Percentiles rank a stretch among this genome's conserved stretches.
Conservation (phyloP, 2,888 invertebrate genomes). For the Blera fallax region DNA sequence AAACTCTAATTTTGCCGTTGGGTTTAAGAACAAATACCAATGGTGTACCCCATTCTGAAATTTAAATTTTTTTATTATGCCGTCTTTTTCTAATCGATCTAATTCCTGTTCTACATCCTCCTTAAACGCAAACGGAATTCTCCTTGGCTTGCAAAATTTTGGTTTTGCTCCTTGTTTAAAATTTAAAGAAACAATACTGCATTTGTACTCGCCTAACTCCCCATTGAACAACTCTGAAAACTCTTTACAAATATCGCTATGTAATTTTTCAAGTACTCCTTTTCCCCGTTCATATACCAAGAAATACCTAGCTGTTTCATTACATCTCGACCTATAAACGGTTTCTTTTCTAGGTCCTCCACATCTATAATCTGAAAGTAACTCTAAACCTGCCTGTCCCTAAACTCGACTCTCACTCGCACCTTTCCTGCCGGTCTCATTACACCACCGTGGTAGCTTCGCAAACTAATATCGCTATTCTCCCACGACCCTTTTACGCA, state of each 20-base stretch:
- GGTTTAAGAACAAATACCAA: not conserved
- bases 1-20: not conserved
- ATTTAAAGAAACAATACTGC: too few species aligned
- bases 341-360: not conserved
- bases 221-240: too few species aligned
- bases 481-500: too few species aligned
- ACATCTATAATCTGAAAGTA: conserved; percentile 6
- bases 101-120: not conserved
- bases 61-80: not conserved
- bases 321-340: not conserved
- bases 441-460: not conserved
- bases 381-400: not conserved
- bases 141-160: too few species aligned
- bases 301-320: not conserved
- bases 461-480: too few species aligned
- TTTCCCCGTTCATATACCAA: not conserved
- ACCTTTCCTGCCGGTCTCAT: not conserved
- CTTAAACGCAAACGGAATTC: not conserved
- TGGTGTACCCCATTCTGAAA: too few species aligned
- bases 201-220: too few species aligned
- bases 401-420: too few species aligned
- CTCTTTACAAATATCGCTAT: too few species aligned
- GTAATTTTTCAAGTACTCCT: not conserved
- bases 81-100: not conserved
- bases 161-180: too few species aligned